These are phyloP conservation scores for Ceratotherium simum DNA, from an alignment of 2,113 vertebrate genomes.

Conservation along the genomic window DNA sequence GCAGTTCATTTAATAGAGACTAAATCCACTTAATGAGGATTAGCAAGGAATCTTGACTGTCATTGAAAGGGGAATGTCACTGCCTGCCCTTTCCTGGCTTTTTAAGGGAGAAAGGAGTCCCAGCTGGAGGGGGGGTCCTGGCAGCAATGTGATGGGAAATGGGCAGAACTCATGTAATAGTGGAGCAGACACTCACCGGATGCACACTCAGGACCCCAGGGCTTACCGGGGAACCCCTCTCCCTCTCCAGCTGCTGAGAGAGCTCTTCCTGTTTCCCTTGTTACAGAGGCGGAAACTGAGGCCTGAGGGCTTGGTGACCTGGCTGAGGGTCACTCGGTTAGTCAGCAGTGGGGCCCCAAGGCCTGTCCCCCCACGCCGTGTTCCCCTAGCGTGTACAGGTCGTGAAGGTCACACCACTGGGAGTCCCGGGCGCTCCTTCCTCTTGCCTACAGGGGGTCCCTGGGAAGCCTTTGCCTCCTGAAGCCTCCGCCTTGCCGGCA, in stretches of 20 bases:
- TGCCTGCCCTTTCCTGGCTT: not conserved
- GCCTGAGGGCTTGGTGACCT: not conserved
- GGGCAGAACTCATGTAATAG: not conserved
- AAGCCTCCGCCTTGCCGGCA: not conserved
- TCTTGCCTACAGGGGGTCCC: not conserved
- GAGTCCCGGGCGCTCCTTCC: rapidly evolving
- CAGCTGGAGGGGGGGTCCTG: not conserved
- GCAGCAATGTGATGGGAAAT: not conserved
- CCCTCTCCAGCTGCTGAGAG: not conserved
- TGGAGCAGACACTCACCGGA: rapidly evolving
- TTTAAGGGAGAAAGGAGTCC: not conserved
- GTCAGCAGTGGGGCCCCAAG: not conserved
- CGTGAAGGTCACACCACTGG: not conserved
- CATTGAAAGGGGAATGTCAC: rapidly evolving
- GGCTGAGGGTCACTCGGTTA: not conserved
- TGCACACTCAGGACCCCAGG: too few relatives aligned
- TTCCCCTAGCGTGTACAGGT: too few relatives aligned
- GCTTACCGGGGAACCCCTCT: rapidly evolving
- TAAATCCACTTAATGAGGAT: not conserved
- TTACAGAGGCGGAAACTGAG: not conserved
- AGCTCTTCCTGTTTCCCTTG: not conserved
- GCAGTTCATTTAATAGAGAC: not conserved
- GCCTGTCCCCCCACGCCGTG: not conserved
- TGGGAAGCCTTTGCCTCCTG: not conserved
- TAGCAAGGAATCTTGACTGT: rapidly evolving